phyloP scores from a whole-genome alignment of 2,113 vertebrate species.

The Leiothrix lutea region DNA sequence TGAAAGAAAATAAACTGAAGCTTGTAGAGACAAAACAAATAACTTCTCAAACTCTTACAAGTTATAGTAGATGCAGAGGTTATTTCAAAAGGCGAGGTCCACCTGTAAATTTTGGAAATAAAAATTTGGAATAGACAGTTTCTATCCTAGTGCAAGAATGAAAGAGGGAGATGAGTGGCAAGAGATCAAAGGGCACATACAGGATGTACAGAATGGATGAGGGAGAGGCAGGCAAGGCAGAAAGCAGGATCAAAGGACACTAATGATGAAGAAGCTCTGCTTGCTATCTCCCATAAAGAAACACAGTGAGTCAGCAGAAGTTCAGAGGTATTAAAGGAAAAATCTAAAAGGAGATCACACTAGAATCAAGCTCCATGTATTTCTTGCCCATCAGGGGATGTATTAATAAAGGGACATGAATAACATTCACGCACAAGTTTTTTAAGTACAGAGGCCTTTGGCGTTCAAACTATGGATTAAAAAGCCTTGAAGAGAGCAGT shows the following conservation, averaged over 20 bases:
- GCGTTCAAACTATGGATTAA: neutral
- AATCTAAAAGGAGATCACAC: slow-evolving; percentile 4
- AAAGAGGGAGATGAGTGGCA: neutral
- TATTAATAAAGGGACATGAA: neutral
- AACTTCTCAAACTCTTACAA: neutral
- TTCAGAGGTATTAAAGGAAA: slow-evolving; percentile 7
- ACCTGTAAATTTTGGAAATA: neutral
- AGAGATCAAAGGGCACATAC: slow-evolving; percentile 39
- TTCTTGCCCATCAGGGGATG: neutral
- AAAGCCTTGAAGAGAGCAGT: neutral
- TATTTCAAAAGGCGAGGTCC: neutral
- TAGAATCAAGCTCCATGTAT: neutral
- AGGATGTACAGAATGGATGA: neutral
- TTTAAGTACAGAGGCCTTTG: neutral
- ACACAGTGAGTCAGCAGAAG: slow-evolving; percentile 25
- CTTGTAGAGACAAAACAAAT: neutral
- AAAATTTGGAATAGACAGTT: neutral
- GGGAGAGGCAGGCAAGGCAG: neutral
- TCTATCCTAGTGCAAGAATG: neutral
- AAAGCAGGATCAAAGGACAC: slow-evolving; percentile 27
- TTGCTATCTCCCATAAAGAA: slow-evolving; percentile 1
- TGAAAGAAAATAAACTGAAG: neutral
- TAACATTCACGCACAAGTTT: neutral
- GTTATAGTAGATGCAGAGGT: neutral
- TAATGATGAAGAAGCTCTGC: slow-evolving; percentile 23